Conservation (phyloP, 2,113 vertebrate species). For the Steatornis caripensis region DNA sequence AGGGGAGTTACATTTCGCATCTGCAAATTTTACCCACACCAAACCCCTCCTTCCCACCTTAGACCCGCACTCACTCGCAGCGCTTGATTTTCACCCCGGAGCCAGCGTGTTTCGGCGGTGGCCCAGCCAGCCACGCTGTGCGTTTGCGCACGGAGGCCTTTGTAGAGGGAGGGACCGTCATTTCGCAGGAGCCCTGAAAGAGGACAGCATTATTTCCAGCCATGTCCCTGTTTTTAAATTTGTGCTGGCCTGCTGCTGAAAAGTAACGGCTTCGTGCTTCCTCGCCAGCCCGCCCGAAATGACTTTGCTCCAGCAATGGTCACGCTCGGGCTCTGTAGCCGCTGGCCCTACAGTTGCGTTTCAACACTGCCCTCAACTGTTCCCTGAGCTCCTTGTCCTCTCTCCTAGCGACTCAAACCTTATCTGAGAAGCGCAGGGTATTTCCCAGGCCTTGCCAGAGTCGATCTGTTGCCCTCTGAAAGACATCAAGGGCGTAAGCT, state of each 20-base stretch:
- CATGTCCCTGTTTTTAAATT: not conserved
- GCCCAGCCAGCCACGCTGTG: fast-evolving
- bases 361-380: slow-evolving; percentile 39
- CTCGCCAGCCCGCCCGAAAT: not conserved
- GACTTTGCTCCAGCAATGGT: not conserved
- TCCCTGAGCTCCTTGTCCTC: not conserved
- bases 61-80: fast-evolving
- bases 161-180: fast-evolving
- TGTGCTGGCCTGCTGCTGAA: not conserved
- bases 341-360: not conserved
- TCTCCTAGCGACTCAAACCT: not conserved
- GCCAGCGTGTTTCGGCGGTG: fast-evolving
- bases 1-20: fast-evolving
- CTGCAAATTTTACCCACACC: not conserved
- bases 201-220: not conserved
- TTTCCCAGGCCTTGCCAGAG: not conserved
- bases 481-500: not conserved
- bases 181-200: not conserved
- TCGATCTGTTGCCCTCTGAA: not conserved
- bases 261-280: not conserved
- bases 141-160: fast-evolving
- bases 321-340: not conserved
- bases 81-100: not conserved
- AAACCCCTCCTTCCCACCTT: not conserved
- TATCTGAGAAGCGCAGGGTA: not conserved